Percentiles rank a stretch among this genome's conserved stretches.
Conservation (phyloP, 2,797 vertebrate genomes). For the Chaetodon trifasciatus region DNA sequence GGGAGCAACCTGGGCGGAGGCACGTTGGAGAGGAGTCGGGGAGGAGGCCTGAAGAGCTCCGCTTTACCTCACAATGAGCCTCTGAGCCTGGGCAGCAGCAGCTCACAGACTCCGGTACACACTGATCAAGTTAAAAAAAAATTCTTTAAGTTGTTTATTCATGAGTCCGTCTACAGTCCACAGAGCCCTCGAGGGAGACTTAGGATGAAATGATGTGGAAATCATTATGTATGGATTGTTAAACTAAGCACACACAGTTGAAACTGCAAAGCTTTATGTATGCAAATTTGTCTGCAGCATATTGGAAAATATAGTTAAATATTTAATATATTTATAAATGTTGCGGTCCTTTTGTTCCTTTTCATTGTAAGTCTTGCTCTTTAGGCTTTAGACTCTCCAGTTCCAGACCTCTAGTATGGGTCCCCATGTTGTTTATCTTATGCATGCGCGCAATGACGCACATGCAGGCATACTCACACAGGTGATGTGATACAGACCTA, state of each 20-base stretch:
- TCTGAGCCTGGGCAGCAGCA: conserved; percentile 75
- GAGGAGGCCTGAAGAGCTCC: conserved; percentile 78
- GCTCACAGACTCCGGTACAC: conserved; percentile 70
- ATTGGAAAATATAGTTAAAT: too few relatives aligned
- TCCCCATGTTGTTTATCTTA: too few relatives aligned
- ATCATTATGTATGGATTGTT: too few relatives aligned
- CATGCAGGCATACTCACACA: background rate
- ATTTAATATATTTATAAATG: too few relatives aligned
- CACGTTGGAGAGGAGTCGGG: conserved; percentile 84
- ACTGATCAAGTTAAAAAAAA: background rate
- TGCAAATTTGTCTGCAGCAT: too few relatives aligned
- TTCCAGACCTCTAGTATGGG: too few relatives aligned
- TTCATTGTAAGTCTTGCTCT: background rate
- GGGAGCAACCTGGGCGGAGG: conserved; percentile 79
- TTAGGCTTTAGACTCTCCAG: too few relatives aligned
- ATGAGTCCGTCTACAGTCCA: background rate
- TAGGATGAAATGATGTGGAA: background rate
- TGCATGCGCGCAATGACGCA: background rate
- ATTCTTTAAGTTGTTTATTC: background rate
- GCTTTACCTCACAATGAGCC: conserved; percentile 84
- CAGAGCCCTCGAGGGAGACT: background rate
- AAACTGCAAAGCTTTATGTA: too few relatives aligned
- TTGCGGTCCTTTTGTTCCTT: background rate
- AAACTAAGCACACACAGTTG: too few relatives aligned
- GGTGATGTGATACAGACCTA: too few relatives aligned